A percentile compares a stretch with the other conserved stretches of the same genome.
phyloP scores from a whole-genome alignment of 2,888 invertebrate genomes.

The Elmis aenea region DNA sequence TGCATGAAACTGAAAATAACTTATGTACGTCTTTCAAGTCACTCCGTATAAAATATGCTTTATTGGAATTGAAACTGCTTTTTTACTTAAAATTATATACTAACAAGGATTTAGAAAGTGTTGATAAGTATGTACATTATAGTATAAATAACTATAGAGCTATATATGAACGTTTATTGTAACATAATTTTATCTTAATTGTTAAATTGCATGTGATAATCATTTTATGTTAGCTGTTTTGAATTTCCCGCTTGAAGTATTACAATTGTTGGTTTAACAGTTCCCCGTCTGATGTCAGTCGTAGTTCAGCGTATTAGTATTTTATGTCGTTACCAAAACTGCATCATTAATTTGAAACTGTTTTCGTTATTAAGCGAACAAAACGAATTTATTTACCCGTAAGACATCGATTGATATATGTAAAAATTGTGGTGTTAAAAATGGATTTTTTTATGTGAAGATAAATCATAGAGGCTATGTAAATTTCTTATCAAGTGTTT shows the following conservation, averaged over 20 bases:
- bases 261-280: too few species aligned
- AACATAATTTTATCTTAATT: slow-evolving; percentile 38
- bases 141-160: slow-evolving; percentile 28
- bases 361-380: neutral
- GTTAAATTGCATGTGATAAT: slow-evolving; percentile 46
- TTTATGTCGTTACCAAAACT: too few species aligned
- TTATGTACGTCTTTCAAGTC: slow-evolving; percentile 22
- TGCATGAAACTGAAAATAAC: too few species aligned
- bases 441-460: too few species aligned
- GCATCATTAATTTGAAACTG: too few species aligned
- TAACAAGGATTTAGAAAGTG: slow-evolving; percentile 29
- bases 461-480: too few species aligned
- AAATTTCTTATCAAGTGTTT: too few species aligned
- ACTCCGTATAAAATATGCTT: slow-evolving; percentile 42
- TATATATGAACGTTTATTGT: slow-evolving; percentile 39
- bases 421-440: too few species aligned
- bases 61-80: slow-evolving; percentile 50
- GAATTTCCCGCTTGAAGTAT: slow-evolving; percentile 33
- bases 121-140: slow-evolving; percentile 38
- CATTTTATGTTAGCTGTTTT: slow-evolving; percentile 43
- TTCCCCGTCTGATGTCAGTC: too few species aligned
- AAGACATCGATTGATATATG: slow-evolving; percentile 5
- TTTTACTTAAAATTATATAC: slow-evolving; percentile 42
- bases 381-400: slow-evolving; percentile 1
- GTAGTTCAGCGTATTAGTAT: too few species aligned